Percentiles rank a stretch among this genome's conserved stretches.
Conservation (phyloP, 2,113 vertebrate species). For the Rhinolophus sinicus region DNA sequence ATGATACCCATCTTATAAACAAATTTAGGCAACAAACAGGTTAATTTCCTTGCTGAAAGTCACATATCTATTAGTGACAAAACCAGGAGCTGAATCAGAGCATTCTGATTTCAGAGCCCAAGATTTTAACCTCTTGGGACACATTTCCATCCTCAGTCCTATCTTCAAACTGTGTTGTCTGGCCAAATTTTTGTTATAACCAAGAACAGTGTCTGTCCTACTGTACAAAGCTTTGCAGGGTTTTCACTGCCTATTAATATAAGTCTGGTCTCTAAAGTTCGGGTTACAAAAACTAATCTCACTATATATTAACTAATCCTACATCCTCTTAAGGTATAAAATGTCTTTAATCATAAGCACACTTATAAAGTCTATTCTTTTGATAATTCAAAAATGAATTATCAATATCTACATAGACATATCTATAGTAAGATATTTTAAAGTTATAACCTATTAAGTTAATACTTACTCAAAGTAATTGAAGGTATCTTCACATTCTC, state of each 20-base stretch:
- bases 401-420: neutral
- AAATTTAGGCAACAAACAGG: conserved; percentile 11
- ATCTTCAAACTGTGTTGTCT: neutral
- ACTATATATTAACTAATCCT: neutral
- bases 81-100: neutral
- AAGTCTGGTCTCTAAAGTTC: neutral
- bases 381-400: conserved; percentile 41
- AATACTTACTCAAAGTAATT: conserved; percentile 90
- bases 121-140: neutral
- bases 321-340: neutral
- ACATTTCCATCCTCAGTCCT: neutral
- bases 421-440: neutral
- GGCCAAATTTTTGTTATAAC: conserved; percentile 1
- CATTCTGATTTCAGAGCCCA: neutral
- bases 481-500: conserved; percentile 86
- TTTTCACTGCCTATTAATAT: neutral
- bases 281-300: neutral
- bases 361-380: neutral
- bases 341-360: neutral
- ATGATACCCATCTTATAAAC: neutral
- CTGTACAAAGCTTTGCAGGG: neutral
- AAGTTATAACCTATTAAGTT: conserved; percentile 27
- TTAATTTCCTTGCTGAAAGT: conserved; percentile 20
- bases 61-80: neutral
- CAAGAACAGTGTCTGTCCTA: neutral